These are phyloP conservation scores for Macrosoma leucophasiata DNA, from an alignment of 2,888 invertebrate species.

Conservation along the genomic window DNA sequence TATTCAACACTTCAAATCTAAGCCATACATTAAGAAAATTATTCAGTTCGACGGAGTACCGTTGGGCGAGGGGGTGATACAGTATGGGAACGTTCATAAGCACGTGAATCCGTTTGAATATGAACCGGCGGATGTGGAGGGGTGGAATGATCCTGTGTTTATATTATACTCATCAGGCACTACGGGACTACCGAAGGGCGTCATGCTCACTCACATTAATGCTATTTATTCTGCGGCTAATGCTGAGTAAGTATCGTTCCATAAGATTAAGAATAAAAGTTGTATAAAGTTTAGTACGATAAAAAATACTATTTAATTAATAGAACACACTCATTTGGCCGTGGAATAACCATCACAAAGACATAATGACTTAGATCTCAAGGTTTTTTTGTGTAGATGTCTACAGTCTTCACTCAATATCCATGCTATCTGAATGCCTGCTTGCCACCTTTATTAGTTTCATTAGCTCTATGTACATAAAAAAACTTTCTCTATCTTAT, in stretches of 20 bases:
- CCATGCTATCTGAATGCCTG: too few relatives aligned
- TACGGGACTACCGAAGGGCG: constrained; percentile 87
- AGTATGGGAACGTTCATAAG: constrained; percentile 63
- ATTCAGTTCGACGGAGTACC: constrained; percentile 77
- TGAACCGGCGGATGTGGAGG: constrained; percentile 26
- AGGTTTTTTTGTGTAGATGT: too few relatives aligned
- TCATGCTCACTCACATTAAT: constrained; percentile 78
- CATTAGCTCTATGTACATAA: too few relatives aligned
- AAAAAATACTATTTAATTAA: too few relatives aligned
- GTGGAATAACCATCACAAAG: too few relatives aligned
- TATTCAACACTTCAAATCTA: constrained; percentile 32
- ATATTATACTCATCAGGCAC: constrained; percentile 81
- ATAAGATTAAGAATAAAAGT: too few relatives aligned
- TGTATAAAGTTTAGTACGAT: too few relatives aligned
- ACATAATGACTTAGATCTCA: too few relatives aligned
- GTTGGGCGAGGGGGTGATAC: constrained; percentile 21
- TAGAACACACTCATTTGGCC: too few relatives aligned
- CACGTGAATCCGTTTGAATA: constrained; percentile 22
- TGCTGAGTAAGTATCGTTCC: constrained; percentile 47
- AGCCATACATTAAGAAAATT: constrained; percentile 64
- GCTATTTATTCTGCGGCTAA: constrained; percentile 65
- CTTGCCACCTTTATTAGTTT: too few relatives aligned
- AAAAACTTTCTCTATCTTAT: too few relatives aligned
- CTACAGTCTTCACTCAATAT: too few relatives aligned
- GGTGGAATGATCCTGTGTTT: constrained; percentile 32